Base-by-base conservation (phyloP, 2,113 vertebrate species). In the Chascanopsetta lugubris region DNA sequence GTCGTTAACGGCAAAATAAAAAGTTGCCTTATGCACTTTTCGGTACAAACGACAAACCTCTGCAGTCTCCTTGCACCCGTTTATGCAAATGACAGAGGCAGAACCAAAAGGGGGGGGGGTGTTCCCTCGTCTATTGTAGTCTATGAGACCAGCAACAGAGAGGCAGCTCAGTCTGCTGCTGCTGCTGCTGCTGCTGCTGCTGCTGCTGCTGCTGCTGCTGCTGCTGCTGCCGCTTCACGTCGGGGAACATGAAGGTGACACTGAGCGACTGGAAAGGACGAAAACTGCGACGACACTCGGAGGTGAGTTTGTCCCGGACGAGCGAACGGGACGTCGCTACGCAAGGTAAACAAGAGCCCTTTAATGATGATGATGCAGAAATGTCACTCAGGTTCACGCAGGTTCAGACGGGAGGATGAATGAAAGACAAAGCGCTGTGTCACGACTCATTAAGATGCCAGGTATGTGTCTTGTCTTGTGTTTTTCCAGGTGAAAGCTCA, bases 11-110 rank as follows among this genome's bases (percentile, higher is more conserved):
- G n/a, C n/a, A n/a, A n/a, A n/a, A n/a, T n/a, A n/a, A n/a, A n/a
- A n/a, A n/a, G n/a, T n/a, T n/a, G n/a, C n/a, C n/a, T n/a, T n/a
- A n/a, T n/a, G n/a, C n/a, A n/a, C n/a, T n/a, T 40, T 40, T 8
- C 17, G 12, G 32, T 7, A 40, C 36, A 40, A 4, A 7, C 13
- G n/a, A 40, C n/a, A 21, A 69, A 56, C 54, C 69, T 78, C 82
- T 87, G 82, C 82, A 87, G 77, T 80, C 65, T 69, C 73, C 75
- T 83, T n/a, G 82, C 75, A 79, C 55, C 75, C 59, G 75, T 87
- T 83, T 72, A 80, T 83, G 79, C 68, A 72, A 79, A 83, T 83
- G 49, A 78, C 5, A 6, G 58, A 72, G 64, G 71, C 62, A 40
- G 38, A 40, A 40, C 38, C 38, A 40, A n/a, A 40, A 40, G 38